These are phyloP conservation scores for Rhombomys opimus DNA, from an alignment of 2,113 vertebrate species.

Conservation along the genomic window DNA sequence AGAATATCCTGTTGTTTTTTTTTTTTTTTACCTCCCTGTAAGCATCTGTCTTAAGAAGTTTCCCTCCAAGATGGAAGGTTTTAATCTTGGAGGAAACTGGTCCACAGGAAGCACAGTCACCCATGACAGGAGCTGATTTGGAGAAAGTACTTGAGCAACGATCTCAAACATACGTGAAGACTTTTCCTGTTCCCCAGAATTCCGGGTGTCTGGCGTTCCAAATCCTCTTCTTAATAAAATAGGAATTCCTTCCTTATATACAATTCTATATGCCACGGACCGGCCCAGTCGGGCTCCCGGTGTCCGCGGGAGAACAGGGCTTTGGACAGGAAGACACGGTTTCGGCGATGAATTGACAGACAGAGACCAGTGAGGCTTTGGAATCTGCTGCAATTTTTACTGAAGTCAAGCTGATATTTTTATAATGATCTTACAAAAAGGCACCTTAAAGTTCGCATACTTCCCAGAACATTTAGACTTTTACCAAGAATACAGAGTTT, in stretches of 20 bases:
- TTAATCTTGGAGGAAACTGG: not conserved
- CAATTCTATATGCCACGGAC: not conserved
- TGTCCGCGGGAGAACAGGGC: too few species aligned
- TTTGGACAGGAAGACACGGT: too few species aligned
- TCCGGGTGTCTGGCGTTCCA: not conserved
- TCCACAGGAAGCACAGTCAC: not conserved
- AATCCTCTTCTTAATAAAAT: constrained; percentile 7
- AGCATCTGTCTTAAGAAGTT: not conserved
- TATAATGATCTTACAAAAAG: too few species aligned
- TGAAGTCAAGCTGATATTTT: too few species aligned
- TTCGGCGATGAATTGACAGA: too few species aligned
- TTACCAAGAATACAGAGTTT: too few species aligned
- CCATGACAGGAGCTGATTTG: constrained; percentile 5
- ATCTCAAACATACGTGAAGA: constrained; percentile 2
- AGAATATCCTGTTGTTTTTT: not conserved
- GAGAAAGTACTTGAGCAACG: constrained; percentile 1
- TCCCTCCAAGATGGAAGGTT: not conserved
- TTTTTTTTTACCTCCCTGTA: not conserved
- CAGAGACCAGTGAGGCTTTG: too few species aligned
- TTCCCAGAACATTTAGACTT: too few species aligned
- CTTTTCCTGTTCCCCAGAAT: not conserved
- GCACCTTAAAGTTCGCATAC: too few species aligned
- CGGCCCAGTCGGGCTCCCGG: too few species aligned
- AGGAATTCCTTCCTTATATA: not conserved
- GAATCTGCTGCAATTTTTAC: too few species aligned